Evolutionary conservation across 1,140 invertebrate genomes (phyloP).

Genomic region (Hycleus cichorii): DNA sequence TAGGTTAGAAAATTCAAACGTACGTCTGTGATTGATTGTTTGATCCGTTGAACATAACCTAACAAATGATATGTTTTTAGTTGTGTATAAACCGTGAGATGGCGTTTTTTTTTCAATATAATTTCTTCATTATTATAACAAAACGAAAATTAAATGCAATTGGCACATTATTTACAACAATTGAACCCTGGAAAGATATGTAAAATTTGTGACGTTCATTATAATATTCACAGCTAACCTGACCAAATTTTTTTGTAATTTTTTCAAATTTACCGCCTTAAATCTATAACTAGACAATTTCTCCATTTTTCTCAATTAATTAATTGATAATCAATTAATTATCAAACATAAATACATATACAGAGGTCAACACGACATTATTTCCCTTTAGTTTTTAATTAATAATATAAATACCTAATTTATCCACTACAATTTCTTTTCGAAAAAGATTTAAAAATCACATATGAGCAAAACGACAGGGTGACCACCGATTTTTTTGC

Average conservation of each 20-base stretch:
- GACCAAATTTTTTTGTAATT: constrained; percentile 4
- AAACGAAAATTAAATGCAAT: constrained; percentile 31
- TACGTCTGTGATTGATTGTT: too few relatives aligned
- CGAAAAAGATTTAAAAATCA: not conserved
- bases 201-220: constrained; percentile 22
- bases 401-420: not conserved
- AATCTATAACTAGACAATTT: constrained; percentile 9
- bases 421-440: constrained; percentile 9
- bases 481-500: not conserved
- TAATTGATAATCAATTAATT: constrained; percentile 3
- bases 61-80: too few relatives aligned
- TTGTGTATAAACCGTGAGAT: too few relatives aligned
- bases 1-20: too few relatives aligned
- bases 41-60: too few relatives aligned
- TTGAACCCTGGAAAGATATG: constrained; percentile 43
- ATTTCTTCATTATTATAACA: constrained; percentile 1
- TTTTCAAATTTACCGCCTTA: too few relatives aligned
- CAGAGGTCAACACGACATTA: constrained; percentile 27
- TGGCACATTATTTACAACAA: constrained; percentile 41
- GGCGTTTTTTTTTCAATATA: too few relatives aligned
- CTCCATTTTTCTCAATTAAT: not conserved
- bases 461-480: constrained; percentile 2
- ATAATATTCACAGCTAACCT: constrained; percentile 26
- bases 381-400: constrained; percentile 9
- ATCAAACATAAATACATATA: constrained; percentile 34